phyloP scores from a whole-genome alignment of 2,113 vertebrate species.

The Bombycilla garrulus region DNA sequence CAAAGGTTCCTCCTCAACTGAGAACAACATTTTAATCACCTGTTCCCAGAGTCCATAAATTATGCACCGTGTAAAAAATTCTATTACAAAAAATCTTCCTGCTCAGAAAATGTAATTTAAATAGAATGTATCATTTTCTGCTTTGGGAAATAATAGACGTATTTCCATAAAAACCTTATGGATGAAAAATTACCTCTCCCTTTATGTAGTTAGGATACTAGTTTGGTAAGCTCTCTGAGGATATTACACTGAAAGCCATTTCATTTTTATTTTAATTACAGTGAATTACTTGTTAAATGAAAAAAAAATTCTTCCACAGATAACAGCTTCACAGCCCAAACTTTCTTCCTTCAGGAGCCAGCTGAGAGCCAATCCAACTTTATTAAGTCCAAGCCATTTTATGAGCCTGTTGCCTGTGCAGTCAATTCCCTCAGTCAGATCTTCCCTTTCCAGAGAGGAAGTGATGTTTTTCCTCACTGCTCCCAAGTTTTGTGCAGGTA shows the following conservation, averaged over 20 bases:
- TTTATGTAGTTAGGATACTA: slow-evolving; percentile 24
- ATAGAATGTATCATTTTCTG: slow-evolving; percentile 13
- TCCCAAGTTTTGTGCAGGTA: background rate
- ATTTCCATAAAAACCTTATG: slow-evolving; percentile 62
- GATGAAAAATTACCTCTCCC: slow-evolving; percentile 55
- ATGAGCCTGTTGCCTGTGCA: slow-evolving; percentile 31
- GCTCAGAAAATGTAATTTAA: slow-evolving; percentile 5
- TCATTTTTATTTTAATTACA: slow-evolving; percentile 73
- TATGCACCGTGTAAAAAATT: background rate
- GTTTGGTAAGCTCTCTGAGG: slow-evolving; percentile 58
- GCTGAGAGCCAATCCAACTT: slow-evolving; percentile 27
- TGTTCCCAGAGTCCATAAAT: slow-evolving; percentile 2
- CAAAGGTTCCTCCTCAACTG: background rate
- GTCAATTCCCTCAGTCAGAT: slow-evolving; percentile 2
- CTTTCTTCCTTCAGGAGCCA: background rate
- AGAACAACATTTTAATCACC: background rate
- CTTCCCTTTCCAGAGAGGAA: background rate
- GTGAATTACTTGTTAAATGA: slow-evolving; percentile 59
- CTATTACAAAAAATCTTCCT: background rate
- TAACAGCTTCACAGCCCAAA: background rate
- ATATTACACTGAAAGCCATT: slow-evolving; percentile 58
- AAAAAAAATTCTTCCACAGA: slow-evolving; percentile 20
- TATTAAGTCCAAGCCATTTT: background rate
- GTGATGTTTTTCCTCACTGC: slow-evolving; percentile 21
- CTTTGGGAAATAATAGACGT: slow-evolving; percentile 17